phyloP scores from a whole-genome alignment of 2,888 invertebrate genomes.

The Sepioteuthis lessoniana region DNA sequence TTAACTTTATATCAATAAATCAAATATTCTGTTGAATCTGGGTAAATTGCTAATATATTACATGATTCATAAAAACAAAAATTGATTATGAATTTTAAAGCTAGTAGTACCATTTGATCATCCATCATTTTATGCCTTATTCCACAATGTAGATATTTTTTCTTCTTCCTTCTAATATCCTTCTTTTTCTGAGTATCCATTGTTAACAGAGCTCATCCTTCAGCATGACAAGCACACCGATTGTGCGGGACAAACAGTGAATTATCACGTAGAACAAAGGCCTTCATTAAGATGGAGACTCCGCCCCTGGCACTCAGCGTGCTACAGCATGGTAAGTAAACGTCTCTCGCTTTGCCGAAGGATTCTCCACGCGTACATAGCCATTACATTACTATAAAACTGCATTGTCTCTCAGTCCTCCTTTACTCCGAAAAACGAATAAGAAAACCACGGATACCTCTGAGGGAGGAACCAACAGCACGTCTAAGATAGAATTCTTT shows the following conservation, averaged over 20 bases:
- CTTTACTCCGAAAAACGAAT: not conserved
- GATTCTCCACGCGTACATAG: slow-evolving; percentile 35
- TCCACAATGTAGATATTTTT: not conserved
- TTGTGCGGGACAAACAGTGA: slow-evolving; percentile 46
- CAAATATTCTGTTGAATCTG: not conserved
- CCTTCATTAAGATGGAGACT: slow-evolving; percentile 44
- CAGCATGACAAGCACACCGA: slow-evolving; percentile 43
- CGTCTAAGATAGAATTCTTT: not conserved
- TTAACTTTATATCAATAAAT: not conserved
- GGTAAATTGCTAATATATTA: not conserved
- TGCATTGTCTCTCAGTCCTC: not conserved
- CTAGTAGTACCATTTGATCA: not conserved
- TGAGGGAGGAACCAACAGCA: not conserved
- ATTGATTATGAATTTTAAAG: not conserved
- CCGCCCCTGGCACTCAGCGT: slow-evolving; percentile 45
- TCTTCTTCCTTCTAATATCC: slow-evolving; percentile 36
- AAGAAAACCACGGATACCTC: slow-evolving; percentile 25
- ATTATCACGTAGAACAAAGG: slow-evolving; percentile 47
- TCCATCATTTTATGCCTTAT: not conserved
- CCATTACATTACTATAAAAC: slow-evolving; percentile 37
- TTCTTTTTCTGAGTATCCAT: slow-evolving; percentile 17
- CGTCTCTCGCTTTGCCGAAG: slow-evolving; percentile 41
- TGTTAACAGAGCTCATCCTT: slow-evolving; percentile 37
- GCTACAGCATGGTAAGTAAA: slow-evolving; percentile 44
- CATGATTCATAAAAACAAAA: not conserved